A percentile compares a stretch with the other conserved stretches of the same genome.
phyloP scores from a whole-genome alignment of 1,140 invertebrate species.

The Hestina assimilis region DNA sequence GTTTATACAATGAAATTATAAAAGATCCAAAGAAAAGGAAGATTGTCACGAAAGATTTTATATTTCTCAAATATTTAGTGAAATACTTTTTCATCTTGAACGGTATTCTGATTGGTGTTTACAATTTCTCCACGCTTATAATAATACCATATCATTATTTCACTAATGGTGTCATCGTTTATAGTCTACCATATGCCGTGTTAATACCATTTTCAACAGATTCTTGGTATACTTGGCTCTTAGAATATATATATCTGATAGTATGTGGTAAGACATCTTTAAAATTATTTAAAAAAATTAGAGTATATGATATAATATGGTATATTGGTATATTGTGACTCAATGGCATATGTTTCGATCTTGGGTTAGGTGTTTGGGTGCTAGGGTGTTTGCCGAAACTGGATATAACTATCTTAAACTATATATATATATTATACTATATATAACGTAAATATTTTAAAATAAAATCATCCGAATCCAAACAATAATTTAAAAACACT shows the following conservation, averaged over 20 bases:
- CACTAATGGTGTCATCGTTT: slow-evolving; percentile 30
- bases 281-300: not conserved
- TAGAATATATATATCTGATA: slow-evolving; percentile 46
- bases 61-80: slow-evolving; percentile 37
- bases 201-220: slow-evolving; percentile 47
- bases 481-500: too few relatives aligned
- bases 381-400: not conserved
- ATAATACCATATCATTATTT: slow-evolving; percentile 44
- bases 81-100: slow-evolving; percentile 58
- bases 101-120: slow-evolving; percentile 43
- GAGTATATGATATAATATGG: not conserved
- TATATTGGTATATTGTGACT: not conserved
- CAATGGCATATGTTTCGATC: not conserved
- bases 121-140: slow-evolving; percentile 50
- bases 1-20: slow-evolving; percentile 33
- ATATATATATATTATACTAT: too few relatives aligned
- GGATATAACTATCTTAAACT: too few relatives aligned
- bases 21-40: slow-evolving; percentile 28
- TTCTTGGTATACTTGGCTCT: slow-evolving; percentile 36
- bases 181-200: slow-evolving; percentile 44
- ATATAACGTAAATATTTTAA: too few relatives aligned
- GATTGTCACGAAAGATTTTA: slow-evolving; percentile 34
- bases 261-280: slow-evolving; percentile 35
- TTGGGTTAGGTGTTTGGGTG: not conserved
- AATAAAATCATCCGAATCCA: too few relatives aligned